A percentile compares a stretch with the other conserved stretches of the same genome.
Evolutionary conservation across 2,113 vertebrate genomes (phyloP).

Genomic region (Erpornis zantholeuca): DNA sequence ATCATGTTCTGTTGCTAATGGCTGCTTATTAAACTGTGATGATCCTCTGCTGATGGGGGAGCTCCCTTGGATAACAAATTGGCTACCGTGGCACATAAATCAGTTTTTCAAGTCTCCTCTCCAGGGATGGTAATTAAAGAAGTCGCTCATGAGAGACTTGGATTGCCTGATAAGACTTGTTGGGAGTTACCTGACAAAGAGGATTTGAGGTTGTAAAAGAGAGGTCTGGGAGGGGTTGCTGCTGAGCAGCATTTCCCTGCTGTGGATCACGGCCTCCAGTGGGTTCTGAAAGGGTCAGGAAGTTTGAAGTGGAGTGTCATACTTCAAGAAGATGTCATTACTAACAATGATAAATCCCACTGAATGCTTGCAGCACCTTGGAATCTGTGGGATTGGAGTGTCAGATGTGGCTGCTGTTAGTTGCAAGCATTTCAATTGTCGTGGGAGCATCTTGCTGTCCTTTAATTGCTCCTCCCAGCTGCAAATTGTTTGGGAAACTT

Average conservation of each 20-base stretch:
- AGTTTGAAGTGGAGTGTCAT: neutral
- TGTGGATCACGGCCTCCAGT: neutral
- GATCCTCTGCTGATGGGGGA: constrained; percentile 7
- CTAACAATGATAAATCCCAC: neutral
- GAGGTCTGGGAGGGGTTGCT: neutral
- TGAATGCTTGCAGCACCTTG: neutral
- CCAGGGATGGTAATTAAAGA: constrained; percentile 29
- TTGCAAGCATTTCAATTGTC: neutral
- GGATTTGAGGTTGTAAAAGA: neutral
- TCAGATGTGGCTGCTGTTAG: neutral
- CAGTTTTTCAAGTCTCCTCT: constrained; percentile 15
- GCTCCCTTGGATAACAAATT: constrained; percentile 17
- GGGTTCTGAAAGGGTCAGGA: neutral
- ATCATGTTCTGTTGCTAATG: neutral
- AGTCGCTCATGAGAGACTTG: neutral
- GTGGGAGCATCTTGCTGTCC: neutral
- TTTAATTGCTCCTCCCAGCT: neutral
- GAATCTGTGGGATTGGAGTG: neutral
- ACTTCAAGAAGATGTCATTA: neutral
- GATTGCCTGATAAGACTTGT: constrained; percentile 29
- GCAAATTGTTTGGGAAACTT: neutral
- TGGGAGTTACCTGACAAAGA: constrained; percentile 20
- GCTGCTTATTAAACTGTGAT: constrained; percentile 17
- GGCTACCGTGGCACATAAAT: constrained; percentile 30
- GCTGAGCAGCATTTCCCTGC: neutral